Evolutionary conservation across 1,140 invertebrate genomes (phyloP).

Genomic region (Oryctes rhinoceros): DNA sequence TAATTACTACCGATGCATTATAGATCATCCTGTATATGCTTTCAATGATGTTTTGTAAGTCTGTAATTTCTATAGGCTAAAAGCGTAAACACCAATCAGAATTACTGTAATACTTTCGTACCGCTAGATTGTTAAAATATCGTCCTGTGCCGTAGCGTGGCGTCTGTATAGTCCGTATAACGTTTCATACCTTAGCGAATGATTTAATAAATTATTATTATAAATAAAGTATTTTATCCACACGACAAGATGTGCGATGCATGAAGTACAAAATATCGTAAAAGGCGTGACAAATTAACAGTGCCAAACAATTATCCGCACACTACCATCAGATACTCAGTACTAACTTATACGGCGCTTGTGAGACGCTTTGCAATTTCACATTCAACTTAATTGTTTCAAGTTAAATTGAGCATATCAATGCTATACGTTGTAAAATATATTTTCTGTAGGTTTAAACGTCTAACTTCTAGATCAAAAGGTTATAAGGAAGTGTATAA

Average conservation of each 20-base stretch:
- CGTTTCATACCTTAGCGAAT: not conserved
- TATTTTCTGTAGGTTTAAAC: not conserved
- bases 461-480: not conserved
- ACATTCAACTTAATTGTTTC: conserved; percentile 33
- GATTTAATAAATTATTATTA: conserved; percentile 3
- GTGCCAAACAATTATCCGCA: conserved; percentile 29
- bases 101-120: no score
- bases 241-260: not conserved
- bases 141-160: no score
- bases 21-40: no score
- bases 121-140: no score
- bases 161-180: no score
- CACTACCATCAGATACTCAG: conserved; percentile 15
- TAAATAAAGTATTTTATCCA: not conserved
- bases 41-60: no score
- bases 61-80: no score
- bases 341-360: not conserved
- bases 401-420: conserved; percentile 32
- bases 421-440: conserved; percentile 16
- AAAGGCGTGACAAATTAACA: conserved; percentile 31
- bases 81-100: no score
- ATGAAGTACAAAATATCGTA: conserved; percentile 24
- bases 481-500: not conserved
- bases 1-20: no score
- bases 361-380: not conserved